Percentiles rank a stretch among this genome's conserved stretches.
Conservation (phyloP, 2,113 vertebrate genomes). For the Irena cyanogastra region DNA sequence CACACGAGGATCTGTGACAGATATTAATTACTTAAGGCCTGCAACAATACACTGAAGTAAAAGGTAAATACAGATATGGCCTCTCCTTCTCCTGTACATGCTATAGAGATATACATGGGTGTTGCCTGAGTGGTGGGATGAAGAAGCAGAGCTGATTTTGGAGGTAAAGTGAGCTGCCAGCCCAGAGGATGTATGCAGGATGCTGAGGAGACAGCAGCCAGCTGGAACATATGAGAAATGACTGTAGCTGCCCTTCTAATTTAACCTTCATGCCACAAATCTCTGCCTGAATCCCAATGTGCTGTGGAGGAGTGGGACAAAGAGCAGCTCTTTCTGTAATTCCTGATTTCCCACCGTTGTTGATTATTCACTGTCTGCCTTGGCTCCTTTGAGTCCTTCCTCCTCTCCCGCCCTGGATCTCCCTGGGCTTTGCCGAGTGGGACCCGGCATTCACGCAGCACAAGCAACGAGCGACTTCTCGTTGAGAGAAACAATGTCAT, state of each 20-base stretch:
- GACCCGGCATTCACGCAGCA: neutral
- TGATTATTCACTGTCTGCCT: neutral
- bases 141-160: neutral
- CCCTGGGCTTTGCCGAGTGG: neutral
- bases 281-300: neutral
- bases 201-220: neutral
- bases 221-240: neutral
- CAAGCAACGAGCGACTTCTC: neutral
- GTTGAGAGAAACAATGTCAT: neutral
- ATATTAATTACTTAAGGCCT: slow-evolving; percentile 14
- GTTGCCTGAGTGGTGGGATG: neutral
- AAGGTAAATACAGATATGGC: neutral
- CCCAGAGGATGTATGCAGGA: neutral
- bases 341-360: neutral
- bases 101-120: neutral
- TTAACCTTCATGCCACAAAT: neutral
- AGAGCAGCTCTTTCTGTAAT: neutral
- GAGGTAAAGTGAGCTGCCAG: neutral
- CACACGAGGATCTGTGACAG: neutral
- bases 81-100: neutral
- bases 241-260: neutral
- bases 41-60: neutral
- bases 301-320: neutral
- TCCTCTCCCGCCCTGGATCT: neutral
- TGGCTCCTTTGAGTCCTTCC: neutral